phyloP scores from a whole-genome alignment of 2,113 vertebrate species.

The Paradisaea rubra region DNA sequence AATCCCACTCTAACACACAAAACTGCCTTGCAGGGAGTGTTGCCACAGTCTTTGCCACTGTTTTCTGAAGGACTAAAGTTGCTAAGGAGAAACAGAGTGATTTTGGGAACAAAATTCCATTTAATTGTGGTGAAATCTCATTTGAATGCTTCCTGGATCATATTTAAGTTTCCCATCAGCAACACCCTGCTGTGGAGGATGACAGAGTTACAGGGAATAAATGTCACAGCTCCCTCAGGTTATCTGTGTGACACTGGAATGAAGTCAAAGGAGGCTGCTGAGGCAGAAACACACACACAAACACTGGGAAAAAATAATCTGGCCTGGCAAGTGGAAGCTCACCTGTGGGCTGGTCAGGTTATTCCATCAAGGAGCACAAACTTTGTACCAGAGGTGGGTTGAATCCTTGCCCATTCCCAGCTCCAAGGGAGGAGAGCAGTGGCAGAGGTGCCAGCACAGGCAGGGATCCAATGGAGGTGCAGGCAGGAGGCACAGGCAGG shows the following conservation, averaged over 20 bases:
- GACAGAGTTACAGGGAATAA: neutral
- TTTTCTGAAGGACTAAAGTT: neutral
- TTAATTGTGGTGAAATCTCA: neutral
- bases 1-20: neutral
- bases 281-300: neutral
- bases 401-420: neutral
- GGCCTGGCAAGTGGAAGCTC: neutral
- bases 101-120: neutral
- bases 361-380: neutral
- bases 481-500: neutral
- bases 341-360: fast-evolving
- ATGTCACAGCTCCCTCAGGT: neutral
- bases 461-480: fast-evolving
- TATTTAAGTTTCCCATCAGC: neutral
- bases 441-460: neutral
- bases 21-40: neutral
- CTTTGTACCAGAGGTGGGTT: neutral
- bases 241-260: neutral
- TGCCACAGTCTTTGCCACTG: neutral
- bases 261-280: neutral
- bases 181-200: neutral
- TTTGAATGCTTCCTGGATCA: neutral
- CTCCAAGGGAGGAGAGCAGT: neutral
- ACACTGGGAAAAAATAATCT: fast-evolving
- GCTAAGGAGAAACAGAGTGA: neutral